These are phyloP conservation scores for Bombus pascuorum DNA, from an alignment of 1,140 invertebrate species.

Conservation along the genomic window DNA sequence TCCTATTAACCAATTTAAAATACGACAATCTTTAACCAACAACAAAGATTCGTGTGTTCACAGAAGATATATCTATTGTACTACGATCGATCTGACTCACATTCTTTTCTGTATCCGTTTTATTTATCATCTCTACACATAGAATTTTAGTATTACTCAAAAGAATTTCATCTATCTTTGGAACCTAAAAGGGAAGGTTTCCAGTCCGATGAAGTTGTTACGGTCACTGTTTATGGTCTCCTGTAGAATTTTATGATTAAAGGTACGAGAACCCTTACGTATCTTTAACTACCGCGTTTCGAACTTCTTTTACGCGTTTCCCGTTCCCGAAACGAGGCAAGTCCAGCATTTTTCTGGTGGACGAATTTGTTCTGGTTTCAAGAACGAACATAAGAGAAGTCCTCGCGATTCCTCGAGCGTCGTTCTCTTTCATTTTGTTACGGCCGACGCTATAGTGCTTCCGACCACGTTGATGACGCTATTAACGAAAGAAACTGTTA, in stretches of 20 bases:
- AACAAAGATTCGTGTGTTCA: not conserved
- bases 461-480: slow-evolving; percentile 37
- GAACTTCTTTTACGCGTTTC: slow-evolving; percentile 32
- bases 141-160: not conserved
- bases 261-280: not conserved
- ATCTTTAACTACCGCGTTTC: slow-evolving; percentile 16
- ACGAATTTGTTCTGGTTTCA: too few species aligned
- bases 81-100: not conserved
- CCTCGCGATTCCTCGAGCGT: slow-evolving; percentile 21
- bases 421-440: slow-evolving; percentile 51
- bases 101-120: not conserved
- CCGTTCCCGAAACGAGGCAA: slow-evolving; percentile 3
- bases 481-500: slow-evolving; percentile 50
- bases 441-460: slow-evolving; percentile 27
- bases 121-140: not conserved
- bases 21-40: too few species aligned
- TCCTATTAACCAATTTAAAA: too few species aligned
- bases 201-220: slow-evolving; percentile 11
- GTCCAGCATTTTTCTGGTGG: not conserved
- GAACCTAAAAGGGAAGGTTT: not conserved
- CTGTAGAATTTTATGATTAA: slow-evolving; percentile 53
- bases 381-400: slow-evolving; percentile 36
- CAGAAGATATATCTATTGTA: not conserved
- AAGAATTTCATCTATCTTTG: not conserved
- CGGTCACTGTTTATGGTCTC: slow-evolving; percentile 7